These are phyloP conservation scores for Coecobrya sp. DNA, from an alignment of 2,888 invertebrate genomes.

Conservation along the genomic window DNA sequence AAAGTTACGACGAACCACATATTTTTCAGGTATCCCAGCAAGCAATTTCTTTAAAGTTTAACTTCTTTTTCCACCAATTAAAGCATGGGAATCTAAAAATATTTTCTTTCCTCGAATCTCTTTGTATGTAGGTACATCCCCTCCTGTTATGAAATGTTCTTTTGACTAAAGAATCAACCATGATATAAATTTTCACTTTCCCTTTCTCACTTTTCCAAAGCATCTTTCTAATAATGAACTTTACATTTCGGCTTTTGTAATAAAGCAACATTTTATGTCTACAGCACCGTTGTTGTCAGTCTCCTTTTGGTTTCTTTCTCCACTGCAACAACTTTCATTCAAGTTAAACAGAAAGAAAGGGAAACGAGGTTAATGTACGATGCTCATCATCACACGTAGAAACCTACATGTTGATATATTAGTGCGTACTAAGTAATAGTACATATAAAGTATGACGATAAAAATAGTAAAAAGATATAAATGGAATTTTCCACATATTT, in stretches of 20 bases:
- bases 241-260: neutral
- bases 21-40: neutral
- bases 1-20: conserved; percentile 8
- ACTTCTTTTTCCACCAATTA: conserved; percentile 37
- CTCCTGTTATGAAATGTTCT: neutral
- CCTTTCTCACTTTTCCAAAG: neutral
- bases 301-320: neutral
- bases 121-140: too few relatives aligned
- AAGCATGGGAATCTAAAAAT: neutral
- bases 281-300: neutral
- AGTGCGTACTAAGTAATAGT: neutral
- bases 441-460: neutral
- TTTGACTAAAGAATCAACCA: neutral
- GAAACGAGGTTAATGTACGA: conserved; percentile 30
- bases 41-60: conserved; percentile 35
- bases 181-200: neutral
- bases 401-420: neutral
- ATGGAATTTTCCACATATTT: conserved; percentile 53
- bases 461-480: conserved; percentile 23
- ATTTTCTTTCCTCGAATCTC: too few relatives aligned
- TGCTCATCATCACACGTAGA: neutral
- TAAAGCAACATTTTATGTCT: neutral
- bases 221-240: neutral
- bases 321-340: neutral
- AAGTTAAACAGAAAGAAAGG: neutral